Evolutionary conservation across 1,140 invertebrate species (phyloP).

Genomic region (Lasaia peninsularis): DNA sequence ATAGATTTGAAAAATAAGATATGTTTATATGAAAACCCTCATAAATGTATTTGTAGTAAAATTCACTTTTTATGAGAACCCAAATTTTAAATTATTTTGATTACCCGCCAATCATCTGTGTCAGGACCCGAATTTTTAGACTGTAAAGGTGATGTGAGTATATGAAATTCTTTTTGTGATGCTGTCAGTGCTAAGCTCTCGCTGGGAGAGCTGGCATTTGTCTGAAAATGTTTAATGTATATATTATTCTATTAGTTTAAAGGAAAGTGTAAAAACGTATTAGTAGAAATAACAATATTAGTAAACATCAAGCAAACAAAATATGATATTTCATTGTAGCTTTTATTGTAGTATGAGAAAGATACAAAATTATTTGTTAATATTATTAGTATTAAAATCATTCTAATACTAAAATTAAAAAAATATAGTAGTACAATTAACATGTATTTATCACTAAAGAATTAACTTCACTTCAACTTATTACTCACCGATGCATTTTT

Average conservation of each 20-base stretch:
- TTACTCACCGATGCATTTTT: conserved; percentile 69
- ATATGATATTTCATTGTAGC: not conserved
- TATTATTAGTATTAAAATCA: not conserved
- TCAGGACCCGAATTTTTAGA: conserved; percentile 44
- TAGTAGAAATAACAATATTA: conserved; percentile 9
- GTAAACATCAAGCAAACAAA: conserved; percentile 5
- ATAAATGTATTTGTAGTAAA: not conserved
- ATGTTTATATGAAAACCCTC: not conserved
- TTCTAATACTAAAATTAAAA: not conserved
- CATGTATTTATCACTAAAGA: too few species aligned
- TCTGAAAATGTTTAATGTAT: conserved; percentile 52
- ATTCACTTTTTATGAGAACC: not conserved
- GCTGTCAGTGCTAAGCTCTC: conserved; percentile 73
- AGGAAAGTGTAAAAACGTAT: not conserved
- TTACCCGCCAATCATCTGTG: conserved; percentile 63
- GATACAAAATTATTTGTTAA: not conserved
- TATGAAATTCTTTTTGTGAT: conserved; percentile 68
- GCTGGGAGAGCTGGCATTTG: conserved; percentile 61
- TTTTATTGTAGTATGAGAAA: conserved; percentile 14
- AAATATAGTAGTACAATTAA: too few species aligned
- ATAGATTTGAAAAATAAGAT: not conserved
- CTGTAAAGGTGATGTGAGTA: conserved; percentile 51
- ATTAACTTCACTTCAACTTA: conserved; percentile 6
- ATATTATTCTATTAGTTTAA: not conserved
- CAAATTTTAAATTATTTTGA: conserved; percentile 15